Evolutionary conservation across 2,797 vertebrate genomes (phyloP).

Genomic region (Anniella stebbinsi): DNA sequence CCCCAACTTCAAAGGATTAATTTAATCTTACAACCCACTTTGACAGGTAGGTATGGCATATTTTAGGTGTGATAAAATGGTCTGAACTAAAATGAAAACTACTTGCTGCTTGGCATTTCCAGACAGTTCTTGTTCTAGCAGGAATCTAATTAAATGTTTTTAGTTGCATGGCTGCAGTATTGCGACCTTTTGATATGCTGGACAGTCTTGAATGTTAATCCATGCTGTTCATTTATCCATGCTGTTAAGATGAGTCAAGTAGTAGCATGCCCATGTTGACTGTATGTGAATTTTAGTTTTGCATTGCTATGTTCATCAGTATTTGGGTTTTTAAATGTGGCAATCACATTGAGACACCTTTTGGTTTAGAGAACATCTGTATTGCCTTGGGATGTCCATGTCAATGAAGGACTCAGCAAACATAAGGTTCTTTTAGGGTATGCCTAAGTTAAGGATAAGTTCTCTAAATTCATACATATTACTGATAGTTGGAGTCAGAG

Average conservation of each 20-base stretch:
- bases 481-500: no score
- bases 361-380: not conserved
- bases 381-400: not conserved
- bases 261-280: not conserved
- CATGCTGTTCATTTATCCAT: not conserved
- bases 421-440: not conserved
- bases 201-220: no score
- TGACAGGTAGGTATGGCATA: not conserved
- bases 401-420: not conserved
- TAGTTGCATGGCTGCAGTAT: no score
- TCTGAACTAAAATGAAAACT: not conserved
- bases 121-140: not conserved
- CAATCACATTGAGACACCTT: not conserved
- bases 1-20: not conserved
- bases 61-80: not conserved
- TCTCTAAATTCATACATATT: no score
- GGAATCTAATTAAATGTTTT: slow-evolving; percentile 4
- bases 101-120: not conserved
- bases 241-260: not conserved
- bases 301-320: not conserved
- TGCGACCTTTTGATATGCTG: no score
- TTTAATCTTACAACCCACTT: not conserved
- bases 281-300: not conserved
- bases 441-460: not conserved
- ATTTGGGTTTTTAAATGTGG: not conserved